Percentiles rank a stretch among this genome's conserved stretches.
phyloP scores from a whole-genome alignment of 2,888 invertebrate genomes.

The Athalia cordata region DNA sequence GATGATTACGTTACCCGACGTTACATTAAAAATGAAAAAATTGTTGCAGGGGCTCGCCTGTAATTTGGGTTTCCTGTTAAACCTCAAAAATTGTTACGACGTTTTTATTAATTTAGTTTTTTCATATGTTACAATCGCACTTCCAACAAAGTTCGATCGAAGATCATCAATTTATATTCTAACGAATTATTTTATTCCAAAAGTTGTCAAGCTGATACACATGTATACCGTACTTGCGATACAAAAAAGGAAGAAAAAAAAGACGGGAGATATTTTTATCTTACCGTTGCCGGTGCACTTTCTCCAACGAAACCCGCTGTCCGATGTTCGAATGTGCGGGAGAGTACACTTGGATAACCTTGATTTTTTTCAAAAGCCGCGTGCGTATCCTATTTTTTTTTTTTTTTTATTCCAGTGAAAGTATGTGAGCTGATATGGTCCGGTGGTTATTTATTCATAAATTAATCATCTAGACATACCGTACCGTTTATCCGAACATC shows the following conservation, averaged over 20 bases:
- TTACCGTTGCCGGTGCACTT: background rate
- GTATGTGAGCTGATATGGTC: background rate
- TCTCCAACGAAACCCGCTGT: conserved; percentile 39
- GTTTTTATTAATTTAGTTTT: too few species aligned
- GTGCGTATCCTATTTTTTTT: background rate
- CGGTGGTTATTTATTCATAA: background rate
- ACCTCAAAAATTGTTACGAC: too few species aligned
- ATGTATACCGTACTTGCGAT: background rate
- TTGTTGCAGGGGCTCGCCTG: too few species aligned
- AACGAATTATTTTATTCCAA: too few species aligned
- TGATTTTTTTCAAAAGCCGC: conserved; percentile 11
- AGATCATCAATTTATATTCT: too few species aligned
- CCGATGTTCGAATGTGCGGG: background rate
- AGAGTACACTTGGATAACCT: conserved; percentile 24
- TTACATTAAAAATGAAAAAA: too few species aligned
- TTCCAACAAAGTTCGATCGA: too few species aligned
- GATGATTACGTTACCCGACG: too few species aligned
- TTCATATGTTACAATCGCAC: too few species aligned
- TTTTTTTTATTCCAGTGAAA: conserved; percentile 26
- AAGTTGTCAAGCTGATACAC: too few species aligned
- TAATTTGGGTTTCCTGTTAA: too few species aligned
- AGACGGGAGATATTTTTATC: background rate
- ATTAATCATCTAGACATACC: background rate
- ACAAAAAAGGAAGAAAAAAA: background rate
- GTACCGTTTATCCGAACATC: background rate